phyloP scores from a whole-genome alignment of 2,797 vertebrate species.

The Hemitrygon akajei region DNA sequence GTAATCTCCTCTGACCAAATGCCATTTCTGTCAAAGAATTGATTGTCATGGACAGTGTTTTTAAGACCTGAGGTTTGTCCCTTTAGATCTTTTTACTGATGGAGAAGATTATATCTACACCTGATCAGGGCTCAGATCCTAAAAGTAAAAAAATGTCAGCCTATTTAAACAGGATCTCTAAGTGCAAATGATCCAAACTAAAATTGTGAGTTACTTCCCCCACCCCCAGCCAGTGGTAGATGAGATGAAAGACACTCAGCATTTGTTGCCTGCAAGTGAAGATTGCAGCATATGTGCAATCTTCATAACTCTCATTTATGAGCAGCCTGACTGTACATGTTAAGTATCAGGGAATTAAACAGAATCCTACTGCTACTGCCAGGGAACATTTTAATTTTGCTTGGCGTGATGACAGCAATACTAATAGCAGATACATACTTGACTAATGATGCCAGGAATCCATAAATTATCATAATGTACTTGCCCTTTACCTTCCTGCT shows the following conservation, averaged over 20 bases:
- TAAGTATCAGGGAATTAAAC: neutral
- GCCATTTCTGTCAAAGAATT: neutral
- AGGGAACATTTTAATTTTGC: neutral
- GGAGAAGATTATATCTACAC: neutral
- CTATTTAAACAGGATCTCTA: neutral
- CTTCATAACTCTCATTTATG: neutral
- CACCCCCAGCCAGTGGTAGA: neutral
- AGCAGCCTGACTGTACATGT: neutral
- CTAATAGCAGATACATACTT: neutral
- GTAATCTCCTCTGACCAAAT: neutral
- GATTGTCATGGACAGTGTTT: neutral
- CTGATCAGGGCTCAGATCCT: neutral
- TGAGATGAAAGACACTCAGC: neutral
- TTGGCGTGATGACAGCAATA: neutral
- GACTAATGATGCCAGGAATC: neutral
- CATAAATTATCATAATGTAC: neutral
- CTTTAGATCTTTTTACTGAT: neutral
- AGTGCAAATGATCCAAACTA: neutral
- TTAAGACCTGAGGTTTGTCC: neutral
- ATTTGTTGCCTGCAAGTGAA: neutral
- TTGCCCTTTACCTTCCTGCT: slow-evolving; percentile 7
- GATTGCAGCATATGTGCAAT: neutral
- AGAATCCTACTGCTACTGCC: neutral
- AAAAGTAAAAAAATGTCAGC: neutral
- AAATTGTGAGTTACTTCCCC: neutral